Percentiles rank a stretch among this genome's conserved stretches.
Conservation (phyloP, 2,888 invertebrate genomes). For the Halictus quadricinctus region DNA sequence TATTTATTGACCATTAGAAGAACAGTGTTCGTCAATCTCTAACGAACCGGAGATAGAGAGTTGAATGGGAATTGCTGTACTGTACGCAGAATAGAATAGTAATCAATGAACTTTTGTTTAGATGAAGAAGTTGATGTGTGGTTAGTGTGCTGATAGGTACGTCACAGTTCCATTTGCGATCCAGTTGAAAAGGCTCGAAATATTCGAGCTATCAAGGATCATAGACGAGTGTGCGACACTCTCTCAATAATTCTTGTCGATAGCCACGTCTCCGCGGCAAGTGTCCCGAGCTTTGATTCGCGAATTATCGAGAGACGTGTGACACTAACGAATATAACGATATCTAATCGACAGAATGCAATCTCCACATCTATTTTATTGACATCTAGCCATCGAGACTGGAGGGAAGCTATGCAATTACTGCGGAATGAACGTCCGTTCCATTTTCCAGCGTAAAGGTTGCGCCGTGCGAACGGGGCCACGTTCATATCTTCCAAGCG, state of each 20-base stretch:
- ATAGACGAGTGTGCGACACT: not conserved
- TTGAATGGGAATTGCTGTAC: not conserved
- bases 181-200: not conserved
- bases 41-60: too few species aligned
- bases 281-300: not conserved
- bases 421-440: not conserved
- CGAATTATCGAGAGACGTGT: not conserved
- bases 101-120: not conserved
- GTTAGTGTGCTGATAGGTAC: not conserved
- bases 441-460: not conserved
- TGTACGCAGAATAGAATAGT: not conserved
- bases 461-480: not conserved
- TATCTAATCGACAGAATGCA: slow-evolving; percentile 9
- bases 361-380: slow-evolving; percentile 4
- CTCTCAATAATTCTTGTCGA: slow-evolving; percentile 1
- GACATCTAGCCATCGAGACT: not conserved
- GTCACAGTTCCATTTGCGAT: not conserved
- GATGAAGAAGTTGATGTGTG: not conserved
- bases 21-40: too few species aligned
- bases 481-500: not conserved
- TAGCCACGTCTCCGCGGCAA: not conserved
- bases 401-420: slow-evolving; percentile 3
- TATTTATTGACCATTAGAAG: too few species aligned
- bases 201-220: not conserved
- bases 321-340: slow-evolving; percentile 10